Conservation (phyloP, 2,888 invertebrate genomes). For the Dryobota labecula region DNA sequence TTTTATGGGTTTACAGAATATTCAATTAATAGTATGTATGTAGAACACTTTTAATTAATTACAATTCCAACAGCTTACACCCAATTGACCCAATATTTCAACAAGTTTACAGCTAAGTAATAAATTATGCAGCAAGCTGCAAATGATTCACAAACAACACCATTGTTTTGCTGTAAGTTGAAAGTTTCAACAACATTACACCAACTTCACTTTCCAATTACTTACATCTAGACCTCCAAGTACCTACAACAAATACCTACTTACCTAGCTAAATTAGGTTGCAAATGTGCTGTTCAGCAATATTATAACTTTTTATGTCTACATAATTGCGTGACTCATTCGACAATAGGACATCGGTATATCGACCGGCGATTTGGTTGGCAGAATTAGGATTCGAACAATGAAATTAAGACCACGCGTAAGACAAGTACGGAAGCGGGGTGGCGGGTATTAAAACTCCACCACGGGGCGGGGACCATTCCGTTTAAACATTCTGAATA, state of each 20-base stretch:
- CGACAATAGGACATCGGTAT: constrained; percentile 53
- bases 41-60: constrained; percentile 5
- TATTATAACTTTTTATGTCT: constrained; percentile 50
- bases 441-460: constrained; percentile 39
- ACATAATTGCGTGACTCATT: constrained; percentile 59
- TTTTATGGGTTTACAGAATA: not conserved
- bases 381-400: constrained; percentile 60
- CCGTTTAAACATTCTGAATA: constrained; percentile 3
- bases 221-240: constrained; percentile 36
- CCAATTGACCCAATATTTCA: constrained; percentile 33
- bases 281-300: constrained; percentile 42
- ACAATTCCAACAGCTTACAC: constrained; percentile 9
- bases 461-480: constrained; percentile 50
- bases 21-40: not conserved
- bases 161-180: constrained; percentile 26
- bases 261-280: constrained; percentile 31
- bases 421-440: constrained; percentile 42
- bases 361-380: constrained; percentile 62
- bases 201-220: constrained; percentile 51
- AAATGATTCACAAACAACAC: constrained; percentile 37
- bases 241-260: constrained; percentile 38
- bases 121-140: constrained; percentile 18
- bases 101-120: constrained; percentile 38
- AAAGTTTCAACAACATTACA: constrained; percentile 35
- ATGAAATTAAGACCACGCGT: constrained; percentile 55